Base-by-base conservation (phyloP, 2,797 vertebrate genomes). In the Gadopsis marmoratus region DNA sequence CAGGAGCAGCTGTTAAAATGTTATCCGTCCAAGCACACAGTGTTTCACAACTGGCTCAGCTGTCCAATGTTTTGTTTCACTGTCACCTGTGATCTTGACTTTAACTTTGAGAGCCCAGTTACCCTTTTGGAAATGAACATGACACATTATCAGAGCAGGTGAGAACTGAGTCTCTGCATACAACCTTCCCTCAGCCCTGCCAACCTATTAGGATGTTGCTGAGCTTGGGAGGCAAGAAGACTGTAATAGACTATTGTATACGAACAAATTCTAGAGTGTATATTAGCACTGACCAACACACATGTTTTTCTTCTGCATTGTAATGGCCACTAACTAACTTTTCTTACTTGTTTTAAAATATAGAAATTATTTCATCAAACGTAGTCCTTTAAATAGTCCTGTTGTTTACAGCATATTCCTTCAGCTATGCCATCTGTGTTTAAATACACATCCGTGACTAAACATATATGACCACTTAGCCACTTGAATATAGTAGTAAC, bases 1-100 rank as follows among this genome's bases (percentile, higher is more conserved):
- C 76, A 58, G 85, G 75, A 87, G 82, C 93, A 95, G 93, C 93
- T 95, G 94, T 93, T 90, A 86, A 94, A 95, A 94, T 93, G 92
- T 94, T 95, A 83, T 94, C 79, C 83, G 79, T 86, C 71, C 73
- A 26, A 87, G 79, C 86, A 73, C 82, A 86, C 58, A 2, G 21
- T 77, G 81, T 89, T 91, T 88, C 79, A 74, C 79, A 81, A 88
- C 76, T 55, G 58, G 45, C 74, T 91, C 92, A 92, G 91, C 92
- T 94, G 90, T 84, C 71, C 76, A 29, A 33, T 67, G 75, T 90
- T 89, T 81, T 80, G 67, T 63, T 89, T 70, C 61, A 11, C 26
- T 35, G 71, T 74, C 50, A 66, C 65, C 77, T 78, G 71, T 55
- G 81, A 84, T 75, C 77, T 78, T 51, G 51, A 69, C 70, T 77